Conservation (phyloP, 2,113 vertebrate species). For the Salminus brasiliensis region DNA sequence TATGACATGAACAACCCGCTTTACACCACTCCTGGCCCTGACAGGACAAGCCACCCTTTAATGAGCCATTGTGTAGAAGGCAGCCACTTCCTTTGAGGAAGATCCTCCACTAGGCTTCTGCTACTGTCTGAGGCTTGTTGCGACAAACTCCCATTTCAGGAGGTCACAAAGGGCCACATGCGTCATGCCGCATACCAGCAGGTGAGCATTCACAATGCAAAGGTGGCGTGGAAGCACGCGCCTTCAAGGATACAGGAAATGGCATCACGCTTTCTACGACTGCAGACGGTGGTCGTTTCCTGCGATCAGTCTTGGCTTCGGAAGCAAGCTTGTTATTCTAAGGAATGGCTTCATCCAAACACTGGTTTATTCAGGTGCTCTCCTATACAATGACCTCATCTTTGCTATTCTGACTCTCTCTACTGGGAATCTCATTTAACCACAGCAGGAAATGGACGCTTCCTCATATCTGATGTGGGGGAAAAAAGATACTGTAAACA, state of each 20-base stretch:
- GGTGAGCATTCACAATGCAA: constrained; percentile 46
- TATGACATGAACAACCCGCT: constrained; percentile 61
- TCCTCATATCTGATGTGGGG: background rate
- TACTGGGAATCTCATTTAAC: constrained; percentile 13
- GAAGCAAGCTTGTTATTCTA: constrained; percentile 61
- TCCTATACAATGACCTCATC: constrained; percentile 26
- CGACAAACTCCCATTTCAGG: constrained; percentile 28
- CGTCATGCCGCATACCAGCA: constrained; percentile 64
- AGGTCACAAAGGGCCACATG: constrained; percentile 51
- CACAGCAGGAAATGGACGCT: background rate
- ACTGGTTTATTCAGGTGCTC: constrained; percentile 5
- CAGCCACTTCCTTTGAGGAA: constrained; percentile 9
- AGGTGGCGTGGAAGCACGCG: constrained; percentile 49
- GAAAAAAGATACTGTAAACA: background rate
- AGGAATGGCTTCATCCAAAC: constrained; percentile 54
- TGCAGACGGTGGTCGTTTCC: constrained; percentile 59
- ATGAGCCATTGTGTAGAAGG: constrained; percentile 57
- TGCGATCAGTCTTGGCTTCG: constrained; percentile 46
- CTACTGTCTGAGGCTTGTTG: background rate
- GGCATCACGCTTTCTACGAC: constrained; percentile 50
- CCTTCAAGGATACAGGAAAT: constrained; percentile 69
- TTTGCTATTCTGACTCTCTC: background rate
- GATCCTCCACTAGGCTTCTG: constrained; percentile 43
- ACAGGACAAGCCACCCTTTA: constrained; percentile 66
- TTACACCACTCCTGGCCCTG: constrained; percentile 51